Conservation (phyloP, 2,797 vertebrate species). For the Platalea minor region DNA sequence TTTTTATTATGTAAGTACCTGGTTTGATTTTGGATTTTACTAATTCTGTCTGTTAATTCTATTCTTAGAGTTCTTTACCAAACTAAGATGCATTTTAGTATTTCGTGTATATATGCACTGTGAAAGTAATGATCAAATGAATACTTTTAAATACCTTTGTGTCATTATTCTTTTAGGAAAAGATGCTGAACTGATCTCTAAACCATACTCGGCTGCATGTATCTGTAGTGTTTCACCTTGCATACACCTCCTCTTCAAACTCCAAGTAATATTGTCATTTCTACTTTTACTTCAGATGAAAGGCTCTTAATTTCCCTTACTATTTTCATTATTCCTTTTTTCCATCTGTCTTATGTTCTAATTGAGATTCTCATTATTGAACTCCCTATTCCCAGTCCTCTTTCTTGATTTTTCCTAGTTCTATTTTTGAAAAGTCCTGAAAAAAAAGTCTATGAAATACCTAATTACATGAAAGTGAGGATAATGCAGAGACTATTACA, state of each 20-base stretch:
- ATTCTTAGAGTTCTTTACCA: neutral
- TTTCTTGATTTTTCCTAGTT: neutral
- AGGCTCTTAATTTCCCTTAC: neutral
- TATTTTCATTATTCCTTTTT: neutral
- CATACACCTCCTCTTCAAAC: neutral
- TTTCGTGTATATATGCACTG: neutral
- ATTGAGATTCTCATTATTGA: neutral
- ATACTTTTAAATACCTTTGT: neutral
- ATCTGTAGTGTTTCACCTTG: neutral
- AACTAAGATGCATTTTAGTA: neutral
- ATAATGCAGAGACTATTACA: neutral
- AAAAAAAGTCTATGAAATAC: neutral
- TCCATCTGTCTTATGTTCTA: neutral
- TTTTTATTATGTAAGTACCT: neutral
- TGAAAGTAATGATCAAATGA: neutral
- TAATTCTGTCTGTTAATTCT: neutral
- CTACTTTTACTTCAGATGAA: neutral
- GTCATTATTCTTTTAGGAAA: neutral
- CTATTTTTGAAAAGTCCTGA: neutral
- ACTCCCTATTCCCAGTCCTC: neutral
- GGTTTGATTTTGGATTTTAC: neutral
- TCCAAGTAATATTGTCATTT: neutral
- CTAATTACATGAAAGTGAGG: neutral
- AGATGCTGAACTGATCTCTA: neutral
- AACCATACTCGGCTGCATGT: neutral